Evolutionary conservation across 2,113 vertebrate species (phyloP).

Genomic region (Psephotus haematonotus): DNA sequence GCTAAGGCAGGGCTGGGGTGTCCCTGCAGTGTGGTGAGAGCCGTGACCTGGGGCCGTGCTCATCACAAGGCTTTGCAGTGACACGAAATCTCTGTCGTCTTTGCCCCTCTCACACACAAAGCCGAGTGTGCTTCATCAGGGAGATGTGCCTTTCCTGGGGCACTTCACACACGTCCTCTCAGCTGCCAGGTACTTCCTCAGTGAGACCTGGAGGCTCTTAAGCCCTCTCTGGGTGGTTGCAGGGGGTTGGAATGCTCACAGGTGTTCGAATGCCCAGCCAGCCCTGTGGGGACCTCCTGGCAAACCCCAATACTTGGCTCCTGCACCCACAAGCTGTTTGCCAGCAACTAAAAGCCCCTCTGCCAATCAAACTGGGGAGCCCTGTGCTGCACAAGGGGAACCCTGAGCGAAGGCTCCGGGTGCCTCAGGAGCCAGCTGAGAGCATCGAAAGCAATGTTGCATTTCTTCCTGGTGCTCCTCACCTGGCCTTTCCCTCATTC

Average conservation of each 20-base stretch:
- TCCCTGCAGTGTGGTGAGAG: neutral
- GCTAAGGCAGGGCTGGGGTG: neutral
- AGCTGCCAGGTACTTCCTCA: neutral
- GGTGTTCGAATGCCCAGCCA: neutral
- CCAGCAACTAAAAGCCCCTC: neutral
- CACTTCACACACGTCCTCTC: neutral
- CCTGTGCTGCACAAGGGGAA: neutral
- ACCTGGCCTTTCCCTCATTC: neutral
- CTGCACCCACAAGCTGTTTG: neutral
- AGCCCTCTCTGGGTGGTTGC: neutral
- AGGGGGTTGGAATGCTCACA: neutral
- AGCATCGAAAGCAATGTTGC: too few relatives aligned
- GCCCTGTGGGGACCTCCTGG: neutral
- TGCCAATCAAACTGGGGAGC: neutral
- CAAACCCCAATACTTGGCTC: neutral
- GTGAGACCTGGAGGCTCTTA: neutral
- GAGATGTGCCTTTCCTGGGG: neutral
- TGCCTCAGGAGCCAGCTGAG: neutral
- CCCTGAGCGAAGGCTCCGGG: neutral
- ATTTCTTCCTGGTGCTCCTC: neutral
- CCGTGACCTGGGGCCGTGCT: neutral
- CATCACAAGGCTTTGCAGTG: neutral
- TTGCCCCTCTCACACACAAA: neutral
- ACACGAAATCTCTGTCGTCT: neutral
- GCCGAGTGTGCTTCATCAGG: neutral